Evolutionary conservation across 2,888 invertebrate genomes (phyloP).

Genomic region (Cetonia aurata): DNA sequence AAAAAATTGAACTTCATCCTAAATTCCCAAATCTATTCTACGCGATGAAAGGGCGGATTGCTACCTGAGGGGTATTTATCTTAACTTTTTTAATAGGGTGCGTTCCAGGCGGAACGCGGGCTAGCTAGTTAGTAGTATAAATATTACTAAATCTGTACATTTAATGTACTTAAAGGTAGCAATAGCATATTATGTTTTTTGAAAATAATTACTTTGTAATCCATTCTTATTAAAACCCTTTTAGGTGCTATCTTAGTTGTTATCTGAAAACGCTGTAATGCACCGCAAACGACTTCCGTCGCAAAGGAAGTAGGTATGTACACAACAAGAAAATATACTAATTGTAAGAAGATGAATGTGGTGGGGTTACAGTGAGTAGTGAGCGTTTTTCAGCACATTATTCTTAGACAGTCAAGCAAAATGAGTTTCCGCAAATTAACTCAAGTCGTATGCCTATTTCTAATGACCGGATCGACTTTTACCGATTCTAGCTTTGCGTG

Average conservation of each 20-base stretch:
- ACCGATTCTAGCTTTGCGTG: slow-evolving; percentile 6
- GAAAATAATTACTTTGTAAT: neutral
- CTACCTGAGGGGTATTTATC: no score
- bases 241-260: slow-evolving; percentile 9
- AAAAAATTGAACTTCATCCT: no score
- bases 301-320: neutral
- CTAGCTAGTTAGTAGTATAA: no score
- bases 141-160: no score
- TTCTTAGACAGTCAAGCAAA: slow-evolving; percentile 28
- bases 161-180: no score
- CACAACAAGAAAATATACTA: slow-evolving; percentile 13
- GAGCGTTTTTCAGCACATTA: slow-evolving; percentile 7
- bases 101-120: no score
- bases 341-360: slow-evolving; percentile 10
- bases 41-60: no score
- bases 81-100: no score
- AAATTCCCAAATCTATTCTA: no score
- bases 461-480: neutral
- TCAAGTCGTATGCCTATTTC: neutral
- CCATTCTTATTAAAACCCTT: neutral
- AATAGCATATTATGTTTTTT: no score
- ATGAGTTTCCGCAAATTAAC: slow-evolving; percentile 30
- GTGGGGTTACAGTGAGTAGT: slow-evolving; percentile 19
- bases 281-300: slow-evolving; percentile 36
- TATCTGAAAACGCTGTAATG: slow-evolving; percentile 18